Conservation (phyloP, 2,797 vertebrate genomes). For the Thunnus albacares region DNA sequence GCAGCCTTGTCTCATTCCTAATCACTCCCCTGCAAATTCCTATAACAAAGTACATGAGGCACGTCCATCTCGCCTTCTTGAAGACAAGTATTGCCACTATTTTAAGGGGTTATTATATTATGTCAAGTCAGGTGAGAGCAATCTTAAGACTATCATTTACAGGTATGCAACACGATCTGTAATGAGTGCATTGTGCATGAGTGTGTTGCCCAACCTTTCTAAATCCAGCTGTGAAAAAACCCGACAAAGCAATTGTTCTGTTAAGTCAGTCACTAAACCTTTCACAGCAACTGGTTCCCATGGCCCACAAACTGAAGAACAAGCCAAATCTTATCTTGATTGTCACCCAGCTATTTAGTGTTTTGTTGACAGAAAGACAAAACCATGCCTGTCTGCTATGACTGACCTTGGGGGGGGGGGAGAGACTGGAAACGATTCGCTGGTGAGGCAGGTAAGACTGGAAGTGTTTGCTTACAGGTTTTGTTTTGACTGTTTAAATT, state of each 20-base stretch:
- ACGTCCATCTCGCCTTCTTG: not conserved
- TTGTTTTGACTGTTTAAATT: constrained; percentile 25
- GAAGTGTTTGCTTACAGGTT: constrained; percentile 50
- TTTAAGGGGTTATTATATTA: constrained; percentile 39
- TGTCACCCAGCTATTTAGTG: constrained; percentile 60
- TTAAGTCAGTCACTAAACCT: constrained; percentile 38
- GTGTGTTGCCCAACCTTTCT: constrained; percentile 20
- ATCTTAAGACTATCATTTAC: constrained; percentile 39
- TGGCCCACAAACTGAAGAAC: constrained; percentile 46
- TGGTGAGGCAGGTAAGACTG: constrained; percentile 59
- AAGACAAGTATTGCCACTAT: constrained; percentile 47
- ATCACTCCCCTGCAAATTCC: constrained; percentile 47
- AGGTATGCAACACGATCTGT: constrained; percentile 40
- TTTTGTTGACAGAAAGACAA: constrained; percentile 73
- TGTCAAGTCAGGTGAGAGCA: constrained; percentile 45
- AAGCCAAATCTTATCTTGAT: constrained; percentile 64
- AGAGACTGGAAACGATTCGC: constrained; percentile 30
- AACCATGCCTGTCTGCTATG: constrained; percentile 47
- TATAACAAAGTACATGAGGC: constrained; percentile 30
- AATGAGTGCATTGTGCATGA: constrained; percentile 32
- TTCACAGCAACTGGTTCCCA: constrained; percentile 58
- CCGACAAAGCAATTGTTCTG: constrained; percentile 36
- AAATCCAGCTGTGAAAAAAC: constrained; percentile 18
- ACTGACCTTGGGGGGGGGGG: constrained; percentile 59
- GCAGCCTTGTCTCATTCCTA: constrained; percentile 35